A percentile compares a stretch with the other conserved stretches of the same genome.
These are phyloP conservation scores for Taxidea taxus DNA, from an alignment of 2,113 vertebrate species.

Conservation along the genomic window DNA sequence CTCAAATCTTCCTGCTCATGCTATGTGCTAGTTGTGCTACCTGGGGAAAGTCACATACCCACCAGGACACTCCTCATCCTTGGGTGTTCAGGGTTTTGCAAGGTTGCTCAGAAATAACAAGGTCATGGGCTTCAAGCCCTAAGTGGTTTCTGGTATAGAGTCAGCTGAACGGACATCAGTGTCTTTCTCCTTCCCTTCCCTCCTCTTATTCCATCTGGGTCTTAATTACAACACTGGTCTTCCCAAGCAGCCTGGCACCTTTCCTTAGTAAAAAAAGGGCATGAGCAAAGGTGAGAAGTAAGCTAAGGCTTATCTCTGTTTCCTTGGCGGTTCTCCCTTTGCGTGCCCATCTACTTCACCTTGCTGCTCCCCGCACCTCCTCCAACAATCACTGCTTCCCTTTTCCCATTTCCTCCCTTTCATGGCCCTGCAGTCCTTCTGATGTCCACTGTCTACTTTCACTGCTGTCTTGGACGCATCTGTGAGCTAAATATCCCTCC, in stretches of 20 bases:
- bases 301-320: not conserved
- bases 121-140: not conserved
- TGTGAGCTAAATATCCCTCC: not conserved
- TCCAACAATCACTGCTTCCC: not conserved
- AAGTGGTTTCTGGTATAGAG: not conserved
- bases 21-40: not conserved
- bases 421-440: not conserved
- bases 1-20: not conserved
- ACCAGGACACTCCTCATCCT: not conserved
- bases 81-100: not conserved
- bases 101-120: not conserved
- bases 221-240: not conserved
- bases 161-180: too few relatives aligned
- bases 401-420: not conserved
- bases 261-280: not conserved
- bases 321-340: not conserved
- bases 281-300: not conserved
- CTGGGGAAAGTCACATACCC: not conserved
- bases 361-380: rapidly evolving
- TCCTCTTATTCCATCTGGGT: not conserved
- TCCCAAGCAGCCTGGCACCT: not conserved
- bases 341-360: not conserved
- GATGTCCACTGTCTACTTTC: not conserved
- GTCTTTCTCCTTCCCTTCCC: not conserved
- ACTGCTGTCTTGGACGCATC: not conserved